A percentile compares a stretch with the other conserved stretches of the same genome.
phyloP scores from a whole-genome alignment of 2,797 vertebrate genomes.

The Pristis pectinata region DNA sequence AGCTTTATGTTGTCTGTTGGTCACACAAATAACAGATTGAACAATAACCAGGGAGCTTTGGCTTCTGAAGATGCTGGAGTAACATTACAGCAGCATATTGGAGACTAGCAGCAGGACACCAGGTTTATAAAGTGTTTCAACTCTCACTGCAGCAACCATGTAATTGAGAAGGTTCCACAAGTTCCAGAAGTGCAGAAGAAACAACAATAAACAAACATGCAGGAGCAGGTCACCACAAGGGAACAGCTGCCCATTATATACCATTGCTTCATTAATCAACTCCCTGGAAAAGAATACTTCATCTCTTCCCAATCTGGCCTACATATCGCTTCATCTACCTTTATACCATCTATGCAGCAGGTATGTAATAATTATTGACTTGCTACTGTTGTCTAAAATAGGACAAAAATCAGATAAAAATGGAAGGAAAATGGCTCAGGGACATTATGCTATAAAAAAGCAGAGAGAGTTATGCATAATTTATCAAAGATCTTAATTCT shows the following conservation, averaged over 20 bases:
- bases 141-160: not conserved
- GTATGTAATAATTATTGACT: slow-evolving; percentile 4
- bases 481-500: not conserved
- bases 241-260: not conserved
- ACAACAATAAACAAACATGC: not conserved
- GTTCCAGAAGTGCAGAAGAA: not conserved
- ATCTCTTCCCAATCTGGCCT: not conserved
- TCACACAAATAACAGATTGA: not conserved
- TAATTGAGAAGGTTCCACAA: not conserved
- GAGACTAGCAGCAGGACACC: not conserved
- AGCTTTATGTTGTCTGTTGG: not conserved
- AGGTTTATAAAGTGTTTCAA: not conserved
- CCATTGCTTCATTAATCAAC: not conserved
- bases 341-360: not conserved
- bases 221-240: not conserved
- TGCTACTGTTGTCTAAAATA: not conserved
- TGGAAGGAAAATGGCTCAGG: not conserved
- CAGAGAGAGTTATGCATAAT: not conserved
- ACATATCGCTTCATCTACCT: not conserved
- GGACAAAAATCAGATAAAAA: not conserved
- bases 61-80: not conserved
- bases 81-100: not conserved
- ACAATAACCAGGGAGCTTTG: too few species aligned
- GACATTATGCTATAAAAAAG: not conserved
- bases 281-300: not conserved